Evolutionary conservation across 2,797 vertebrate genomes (phyloP), one percentile per base, ranked within the genome.

Genomic region (Cottoperca gobio): DNA sequence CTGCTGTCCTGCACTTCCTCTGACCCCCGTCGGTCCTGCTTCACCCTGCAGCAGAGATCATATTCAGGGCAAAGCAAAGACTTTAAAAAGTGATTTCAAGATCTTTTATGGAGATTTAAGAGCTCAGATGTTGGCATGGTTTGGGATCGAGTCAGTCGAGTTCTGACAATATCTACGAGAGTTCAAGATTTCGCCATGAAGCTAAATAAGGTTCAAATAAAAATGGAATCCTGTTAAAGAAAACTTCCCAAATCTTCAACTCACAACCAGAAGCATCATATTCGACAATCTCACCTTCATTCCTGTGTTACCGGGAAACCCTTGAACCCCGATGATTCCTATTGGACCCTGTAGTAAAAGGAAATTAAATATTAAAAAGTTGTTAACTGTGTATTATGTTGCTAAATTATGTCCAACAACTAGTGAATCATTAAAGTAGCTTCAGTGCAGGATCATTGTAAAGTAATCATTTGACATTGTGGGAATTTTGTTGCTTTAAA

Each of bases 241-340:
- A 50, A 43, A 31, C 53, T 6, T 35, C 2, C 39, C 9, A 43
- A 10, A 35, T 35, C 12, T 33, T 70, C 2, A 49, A 2, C 35
- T 40, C 42, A 8, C 6, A 6, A 23, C 19, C 13, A n/a, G n/a
- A n/a, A 33, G 33, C 6, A 33, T 31, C 7, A 33, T 33, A 33
- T 33, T 33, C 33, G 8, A n/a, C 13, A 60, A 33, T 17, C 67
- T 87, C 88, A 99, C 98, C 97, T 99, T 99, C 82, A 96, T 82
- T 81, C 98, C 98, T 82, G 97, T 96, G 79, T 65, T 72, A 55
- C 98, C 98, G 5, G 98, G 98, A 91, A 98, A 99, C 57, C 98
- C 98, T 65, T 95, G 50, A 12, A 96, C 87, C 43, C 98, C 98
- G 16, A 86, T 9, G 75, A 97, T 96, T 68, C 98, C 98, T 43